Percentiles rank a stretch among this genome's conserved stretches.
Evolutionary conservation across 2,888 invertebrate species (phyloP).

Genomic region (Nemapogon koenigi): DNA sequence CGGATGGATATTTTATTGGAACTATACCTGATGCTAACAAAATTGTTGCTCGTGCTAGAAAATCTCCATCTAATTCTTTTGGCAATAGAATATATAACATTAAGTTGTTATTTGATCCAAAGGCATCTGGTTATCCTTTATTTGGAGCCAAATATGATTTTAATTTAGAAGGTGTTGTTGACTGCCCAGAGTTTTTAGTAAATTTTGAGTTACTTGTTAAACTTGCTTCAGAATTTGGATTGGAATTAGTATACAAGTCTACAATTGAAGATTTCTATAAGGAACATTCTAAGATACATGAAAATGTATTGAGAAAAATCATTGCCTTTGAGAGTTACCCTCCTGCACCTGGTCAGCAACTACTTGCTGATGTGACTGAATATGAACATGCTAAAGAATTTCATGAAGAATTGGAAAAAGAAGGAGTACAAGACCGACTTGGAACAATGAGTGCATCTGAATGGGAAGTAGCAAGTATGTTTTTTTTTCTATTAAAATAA

Average conservation of each 20-base stretch:
- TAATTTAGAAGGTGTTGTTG: slow-evolving; percentile 92
- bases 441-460: slow-evolving; percentile 89
- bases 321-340: slow-evolving; percentile 84
- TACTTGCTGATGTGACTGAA: slow-evolving; percentile 69
- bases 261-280: slow-evolving; percentile 83
- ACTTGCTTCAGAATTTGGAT: slow-evolving; percentile 73
- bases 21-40: slow-evolving; percentile 95
- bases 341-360: slow-evolving; percentile 55
- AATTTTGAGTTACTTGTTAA: slow-evolving; percentile 86
- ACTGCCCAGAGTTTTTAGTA: slow-evolving; percentile 98
- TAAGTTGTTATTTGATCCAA: slow-evolving; percentile 71
- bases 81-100: slow-evolving; percentile 83
- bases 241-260: slow-evolving; percentile 72
- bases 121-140: slow-evolving; percentile 71
- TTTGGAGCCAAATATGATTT: slow-evolving; percentile 98
- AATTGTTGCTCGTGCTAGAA: slow-evolving; percentile 77
- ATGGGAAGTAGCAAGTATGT: slow-evolving; percentile 93
- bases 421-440: slow-evolving; percentile 46
- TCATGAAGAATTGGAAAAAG: slow-evolving; percentile 41
- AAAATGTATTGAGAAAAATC: slow-evolving; percentile 73
- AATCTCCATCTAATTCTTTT: slow-evolving; percentile 65
- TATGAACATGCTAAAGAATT: slow-evolving; percentile 76
- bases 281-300: slow-evolving; percentile 42
- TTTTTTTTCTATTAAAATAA: background rate
- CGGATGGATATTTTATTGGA: slow-evolving; percentile 95